Base-by-base conservation (phyloP, 2,113 vertebrate genomes). In the Osmerus mordax region DNA sequence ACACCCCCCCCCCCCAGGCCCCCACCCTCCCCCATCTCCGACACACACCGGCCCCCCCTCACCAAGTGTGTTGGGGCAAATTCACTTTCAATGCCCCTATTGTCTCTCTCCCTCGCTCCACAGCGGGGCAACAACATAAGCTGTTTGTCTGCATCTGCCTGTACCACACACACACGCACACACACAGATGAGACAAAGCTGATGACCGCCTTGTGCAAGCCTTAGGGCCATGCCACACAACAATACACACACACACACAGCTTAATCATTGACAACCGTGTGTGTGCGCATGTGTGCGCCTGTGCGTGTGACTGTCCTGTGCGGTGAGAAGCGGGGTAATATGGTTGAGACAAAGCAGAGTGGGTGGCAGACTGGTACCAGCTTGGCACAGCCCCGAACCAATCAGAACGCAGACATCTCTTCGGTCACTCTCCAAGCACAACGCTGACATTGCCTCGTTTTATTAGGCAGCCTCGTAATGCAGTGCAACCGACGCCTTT, bases 231-330 rank as follows among this genome's bases (percentile, higher is more conserved):
- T 28, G 23, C 61, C 13, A 32, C 28, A 16, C 28, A 15, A 36
- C 61, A 63, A 36, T 36, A 18, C 4, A 8, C 36, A 41, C 36
- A 6, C 61, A 63, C 23, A 1, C n/a, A n/a, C n/a, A n/a, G 75
- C 71, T 80, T 80, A 65, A 78, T 81, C 81, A 64, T 76, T 78
- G 69, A 79, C 75, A 71, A 73, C 70, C 19, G 12, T 19, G 65
- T 41, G 36, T 65, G 41, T 52, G 36, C 9, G 11, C 4, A 3
- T n/a, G 5, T 21, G 28, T 21, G 28, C 23, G 15, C 25, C 1
- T 61, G 58, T 71, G 19, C 60, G 59, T 67, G 32, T 25, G 69
- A 61, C n/a, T 63, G 51, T 36, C 21, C 53, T 73, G 71, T 82
- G 75, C 74, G 66, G 21, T 60, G 55, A 51, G 71, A 66, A 73